Conservation (phyloP, 2,888 invertebrate genomes). For the Camponotus fellah region DNA sequence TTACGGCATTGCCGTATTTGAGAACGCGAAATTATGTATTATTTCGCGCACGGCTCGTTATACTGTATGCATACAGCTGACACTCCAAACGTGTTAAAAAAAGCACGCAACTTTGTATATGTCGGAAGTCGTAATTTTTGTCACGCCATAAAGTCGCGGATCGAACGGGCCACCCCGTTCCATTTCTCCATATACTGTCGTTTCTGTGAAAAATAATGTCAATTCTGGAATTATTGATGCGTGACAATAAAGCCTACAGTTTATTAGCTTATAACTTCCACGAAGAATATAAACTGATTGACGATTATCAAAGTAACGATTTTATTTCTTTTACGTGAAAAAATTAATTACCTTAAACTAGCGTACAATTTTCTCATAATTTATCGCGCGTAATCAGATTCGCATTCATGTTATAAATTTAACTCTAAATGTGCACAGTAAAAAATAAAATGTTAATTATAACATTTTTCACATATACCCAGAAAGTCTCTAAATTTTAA, state of each 20-base stretch:
- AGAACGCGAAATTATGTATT: slow-evolving; percentile 42
- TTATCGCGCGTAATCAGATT: neutral
- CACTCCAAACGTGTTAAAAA: slow-evolving; percentile 37
- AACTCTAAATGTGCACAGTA: neutral
- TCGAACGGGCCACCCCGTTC: neutral
- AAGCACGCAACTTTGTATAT: slow-evolving; percentile 36
- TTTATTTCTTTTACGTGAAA: neutral
- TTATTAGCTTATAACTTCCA: slow-evolving; percentile 1
- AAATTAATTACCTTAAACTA: slow-evolving; percentile 2
- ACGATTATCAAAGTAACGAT: neutral
- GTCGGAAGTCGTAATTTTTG: slow-evolving; percentile 48
- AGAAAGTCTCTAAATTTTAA: too few relatives aligned
- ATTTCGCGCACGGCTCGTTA: slow-evolving; percentile 43
- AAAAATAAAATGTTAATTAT: neutral
- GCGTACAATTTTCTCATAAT: neutral
- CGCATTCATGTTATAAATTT: neutral
- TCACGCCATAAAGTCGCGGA: slow-evolving; percentile 41
- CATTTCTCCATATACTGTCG: slow-evolving; percentile 15
- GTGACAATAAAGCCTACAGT: slow-evolving; percentile 20
- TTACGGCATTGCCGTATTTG: slow-evolving; percentile 26
- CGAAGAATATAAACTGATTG: neutral
- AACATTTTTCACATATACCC: too few relatives aligned
- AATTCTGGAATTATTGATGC: slow-evolving; percentile 20
- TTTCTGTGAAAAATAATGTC: slow-evolving; percentile 34
- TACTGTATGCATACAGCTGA: slow-evolving; percentile 31